Conservation (phyloP, 2,113 vertebrate species). For the Tragelaphus buxtoni region DNA sequence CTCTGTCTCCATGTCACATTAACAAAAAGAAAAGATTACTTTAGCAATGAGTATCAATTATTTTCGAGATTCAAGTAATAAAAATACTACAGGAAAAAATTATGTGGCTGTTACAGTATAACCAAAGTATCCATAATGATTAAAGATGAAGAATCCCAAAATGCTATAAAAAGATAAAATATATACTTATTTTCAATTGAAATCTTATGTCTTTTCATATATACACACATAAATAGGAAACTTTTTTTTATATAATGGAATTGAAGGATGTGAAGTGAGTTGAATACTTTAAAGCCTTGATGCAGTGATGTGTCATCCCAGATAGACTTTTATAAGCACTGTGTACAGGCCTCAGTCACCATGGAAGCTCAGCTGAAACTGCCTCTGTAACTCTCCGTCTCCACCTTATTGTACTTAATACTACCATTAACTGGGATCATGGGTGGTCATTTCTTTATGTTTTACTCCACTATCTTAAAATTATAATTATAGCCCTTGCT, state of each 20-base stretch:
- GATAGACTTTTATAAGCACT: not conserved
- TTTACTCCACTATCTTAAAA: slow-evolving; percentile 6
- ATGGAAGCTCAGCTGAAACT: not conserved
- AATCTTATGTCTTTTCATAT: not conserved
- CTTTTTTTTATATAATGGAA: not conserved
- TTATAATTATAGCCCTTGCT: slow-evolving; percentile 41
- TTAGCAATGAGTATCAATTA: not conserved
- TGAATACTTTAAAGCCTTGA: not conserved
- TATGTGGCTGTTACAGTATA: not conserved
- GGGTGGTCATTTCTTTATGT: slow-evolving; percentile 23
- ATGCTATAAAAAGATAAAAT: not conserved
- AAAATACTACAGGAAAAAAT: not conserved
- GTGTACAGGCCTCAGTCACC: not conserved
- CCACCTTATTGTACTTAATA: not conserved
- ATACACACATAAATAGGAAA: not conserved
- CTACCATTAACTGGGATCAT: slow-evolving; percentile 3
- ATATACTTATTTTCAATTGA: not conserved
- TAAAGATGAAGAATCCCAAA: not conserved
- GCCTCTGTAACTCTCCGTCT: not conserved
- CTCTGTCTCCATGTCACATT: not conserved
- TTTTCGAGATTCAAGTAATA: not conserved
- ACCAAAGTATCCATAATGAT: not conserved
- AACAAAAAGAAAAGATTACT: slow-evolving; percentile 5
- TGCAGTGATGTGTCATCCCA: not conserved
- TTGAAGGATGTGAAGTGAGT: not conserved